Evolutionary conservation across 23 tunicate species (phyloP).

Genomic region (Clavelina lepadiformis): DNA sequence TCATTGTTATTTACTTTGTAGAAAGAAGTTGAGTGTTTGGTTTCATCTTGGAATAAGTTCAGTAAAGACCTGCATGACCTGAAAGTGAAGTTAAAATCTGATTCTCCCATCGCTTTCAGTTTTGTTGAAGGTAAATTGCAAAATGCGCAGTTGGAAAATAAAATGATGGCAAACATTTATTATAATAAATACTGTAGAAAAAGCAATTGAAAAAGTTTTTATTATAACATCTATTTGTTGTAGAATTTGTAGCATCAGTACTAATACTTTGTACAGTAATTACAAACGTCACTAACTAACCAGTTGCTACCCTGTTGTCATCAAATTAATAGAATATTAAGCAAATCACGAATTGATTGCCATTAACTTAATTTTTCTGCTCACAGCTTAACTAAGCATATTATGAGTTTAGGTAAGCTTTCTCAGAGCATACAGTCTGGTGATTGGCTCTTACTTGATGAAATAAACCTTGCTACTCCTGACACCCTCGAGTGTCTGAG

Average conservation of each 20-base stretch:
- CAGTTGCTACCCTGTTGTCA: no score
- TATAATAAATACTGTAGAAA: no score
- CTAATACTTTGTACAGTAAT: no score
- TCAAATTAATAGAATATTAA: no score
- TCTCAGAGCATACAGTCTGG: slow-evolving; percentile 59
- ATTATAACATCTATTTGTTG: no score
- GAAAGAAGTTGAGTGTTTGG: background rate
- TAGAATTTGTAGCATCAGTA: no score
- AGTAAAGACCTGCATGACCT: slow-evolving; percentile 24
- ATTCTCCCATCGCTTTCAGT: slow-evolving; percentile 70
- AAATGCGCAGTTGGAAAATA: no score
- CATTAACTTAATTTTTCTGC: background rate
- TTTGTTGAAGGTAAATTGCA: slow-evolving; percentile 97
- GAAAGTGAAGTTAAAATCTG: slow-evolving; percentile 46
- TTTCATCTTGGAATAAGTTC: slow-evolving; percentile 38
- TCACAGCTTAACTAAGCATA: background rate
- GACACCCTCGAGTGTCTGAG: slow-evolving; percentile 93
- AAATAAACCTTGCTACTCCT: slow-evolving; percentile 85
- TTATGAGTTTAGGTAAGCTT: slow-evolving; percentile 40
- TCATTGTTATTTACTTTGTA: no score
- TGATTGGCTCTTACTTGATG: slow-evolving; percentile 94
- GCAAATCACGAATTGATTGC: no score
- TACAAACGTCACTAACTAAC: no score
- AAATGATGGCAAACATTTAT: no score
- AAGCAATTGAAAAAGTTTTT: no score